phyloP scores from a whole-genome alignment of 1,140 invertebrate species.

The Zaprionus tsacasi region DNA sequence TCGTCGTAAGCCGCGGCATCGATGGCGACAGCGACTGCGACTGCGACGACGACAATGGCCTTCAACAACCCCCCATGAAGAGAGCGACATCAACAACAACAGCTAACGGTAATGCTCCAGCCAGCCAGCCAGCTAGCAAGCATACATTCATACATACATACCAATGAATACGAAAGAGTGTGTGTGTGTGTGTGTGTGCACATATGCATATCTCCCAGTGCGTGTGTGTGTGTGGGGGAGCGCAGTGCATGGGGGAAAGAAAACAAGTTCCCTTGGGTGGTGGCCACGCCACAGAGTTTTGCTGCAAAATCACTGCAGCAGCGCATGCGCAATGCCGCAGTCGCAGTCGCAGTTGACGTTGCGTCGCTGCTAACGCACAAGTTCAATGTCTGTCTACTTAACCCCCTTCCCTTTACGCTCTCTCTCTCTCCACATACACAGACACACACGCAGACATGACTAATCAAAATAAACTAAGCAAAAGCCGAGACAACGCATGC shows the following conservation, averaged over 20 bases:
- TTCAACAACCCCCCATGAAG: conserved; percentile 80
- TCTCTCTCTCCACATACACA: neutral
- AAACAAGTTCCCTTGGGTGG: conserved; percentile 58
- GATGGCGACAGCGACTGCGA: conserved; percentile 16
- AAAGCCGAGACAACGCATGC: conserved; percentile 31
- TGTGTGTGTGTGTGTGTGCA: conserved; percentile 9
- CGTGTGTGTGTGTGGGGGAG: conserved; percentile 25
- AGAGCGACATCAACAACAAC: conserved; percentile 29
- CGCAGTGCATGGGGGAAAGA: conserved; percentile 40
- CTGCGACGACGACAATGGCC: conserved; percentile 58
- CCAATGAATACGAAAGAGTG: neutral
- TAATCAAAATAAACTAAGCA: conserved; percentile 48
- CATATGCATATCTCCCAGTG: conserved; percentile 5
- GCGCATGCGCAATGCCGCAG: conserved; percentile 53
- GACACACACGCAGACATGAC: conserved; percentile 38
- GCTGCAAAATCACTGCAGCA: conserved; percentile 51
- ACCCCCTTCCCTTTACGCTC: neutral
- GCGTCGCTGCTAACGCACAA: conserved; percentile 41
- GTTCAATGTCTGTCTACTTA: conserved; percentile 37
- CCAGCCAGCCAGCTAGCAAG: conserved; percentile 22
- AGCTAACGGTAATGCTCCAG: conserved; percentile 62
- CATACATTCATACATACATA: conserved; percentile 35
- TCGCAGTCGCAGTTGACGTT: conserved; percentile 19
- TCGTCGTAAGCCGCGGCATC: conserved; percentile 44
- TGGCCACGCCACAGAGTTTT: conserved; percentile 42